Base-by-base conservation (phyloP, 35 echinoderm and acorn worm species). In the Ophiothrix spiculata region DNA sequence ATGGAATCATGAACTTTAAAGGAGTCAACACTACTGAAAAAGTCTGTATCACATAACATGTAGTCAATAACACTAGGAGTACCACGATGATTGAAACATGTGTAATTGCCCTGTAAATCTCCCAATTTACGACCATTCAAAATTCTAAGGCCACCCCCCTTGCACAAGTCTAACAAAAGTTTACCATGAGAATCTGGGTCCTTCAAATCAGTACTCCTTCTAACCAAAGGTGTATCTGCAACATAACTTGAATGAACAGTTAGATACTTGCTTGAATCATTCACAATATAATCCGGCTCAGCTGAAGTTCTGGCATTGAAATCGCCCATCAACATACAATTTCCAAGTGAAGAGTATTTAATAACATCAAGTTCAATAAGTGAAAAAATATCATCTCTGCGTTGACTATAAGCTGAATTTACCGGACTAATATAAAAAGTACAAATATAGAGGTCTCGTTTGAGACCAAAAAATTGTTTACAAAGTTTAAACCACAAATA, bases 1-100 rank as follows among this genome's bases (percentile, higher is more conserved):
- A 69, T 69, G 60, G 60, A 69, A 69, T 69, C 60, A 69, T 69
- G 60, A 69, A 69, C 60, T 69, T 69, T 15, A 69, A 69, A 69
- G 15, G 29, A 69, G 17, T 69, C 60, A 69, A 69, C 60, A 69
- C 29, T 28, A 69, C 29, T 28, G 1, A 69, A 69, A 28, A 69
- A 25, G 60, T 69, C 60, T 25, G 60, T 69, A 69, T 69, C 60
- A 69, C 60, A 69, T 69, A 69, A 69, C 60, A 69, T 69, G 29
- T 69, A 69, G 29, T 69, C 60, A 69, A 69, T 69, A 15, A 69
- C 17, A 69, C 60, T 69, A 69, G 60, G 25, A 15, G 2, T n/a
- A 10, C 25, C 60, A 4, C 10, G n/a, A 28, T 69, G 60, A 28
- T 28, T 69, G 29, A 69, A 69, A 69, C 60, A 69, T 25, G 60